Evolutionary conservation across 2,888 invertebrate species (phyloP), one percentile per base, ranked within the genome.

Genomic region (Cheilosia variabilis): DNA sequence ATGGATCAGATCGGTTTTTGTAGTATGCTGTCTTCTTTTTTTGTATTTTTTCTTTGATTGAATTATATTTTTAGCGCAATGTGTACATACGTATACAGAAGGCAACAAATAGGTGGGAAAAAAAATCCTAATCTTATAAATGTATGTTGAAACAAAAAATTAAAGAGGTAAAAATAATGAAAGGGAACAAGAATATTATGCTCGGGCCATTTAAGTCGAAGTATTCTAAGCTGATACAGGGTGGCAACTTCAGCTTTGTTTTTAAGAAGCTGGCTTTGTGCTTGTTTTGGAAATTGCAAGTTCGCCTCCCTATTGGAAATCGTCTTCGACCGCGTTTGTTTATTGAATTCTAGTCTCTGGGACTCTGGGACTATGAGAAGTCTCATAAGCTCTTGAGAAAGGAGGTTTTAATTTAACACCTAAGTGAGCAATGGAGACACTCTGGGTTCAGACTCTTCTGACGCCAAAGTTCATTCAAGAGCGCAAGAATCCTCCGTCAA

Each of bases 31-130:
- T 60, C 68, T 57, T 71, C 19, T 47, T 27, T 63, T 43, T 63
- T 75, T 80, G 68, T 83, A 57, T 63, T 34, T 62, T 27, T 79
- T 66, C 69, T 84, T 75, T 80, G 73, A 80, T 79, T 80, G 80
- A 84, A 84, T 75, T 84, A 84, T 84, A 84, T 84, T 84, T 84
- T 84, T 84, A 84, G 84, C 80, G 80, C 53, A 83, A 73, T 73
- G 27, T 55, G 45, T 78, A 57, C 45, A 45, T 34, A 53, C 31
- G 13, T 10, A 57, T 17, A 45, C 47, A 72, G 47, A 27, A 73
- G 66, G 60, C n/a, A 68, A 10, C 50, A n/a, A 37, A 76, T 50
- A 58, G 24, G 17, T 2, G 65, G 7, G 45, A 45, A 37, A 22
- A 52, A 24, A 43, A 65, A 47, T 52, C 22, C 19, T 52, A 15